These are phyloP conservation scores for Triops cancriformis DNA, from an alignment of 1,140 invertebrate genomes.

Conservation along the genomic window DNA sequence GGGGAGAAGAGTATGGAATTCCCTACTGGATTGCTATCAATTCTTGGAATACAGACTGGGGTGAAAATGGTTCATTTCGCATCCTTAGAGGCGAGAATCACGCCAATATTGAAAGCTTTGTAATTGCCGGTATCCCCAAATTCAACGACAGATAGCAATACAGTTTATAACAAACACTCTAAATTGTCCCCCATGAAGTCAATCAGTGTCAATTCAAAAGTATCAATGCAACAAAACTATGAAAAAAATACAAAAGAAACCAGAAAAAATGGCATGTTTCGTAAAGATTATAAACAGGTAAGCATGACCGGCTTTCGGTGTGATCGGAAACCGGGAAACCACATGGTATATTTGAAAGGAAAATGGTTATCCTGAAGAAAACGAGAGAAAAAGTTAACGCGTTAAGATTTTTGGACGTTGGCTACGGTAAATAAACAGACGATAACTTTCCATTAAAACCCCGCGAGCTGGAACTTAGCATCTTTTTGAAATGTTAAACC, in stretches of 20 bases:
- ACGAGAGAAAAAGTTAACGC: no score
- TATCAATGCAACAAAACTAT: no score
- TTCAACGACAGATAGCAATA: background rate
- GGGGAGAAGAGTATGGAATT: slow-evolving; percentile 62
- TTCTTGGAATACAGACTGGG: slow-evolving; percentile 83
- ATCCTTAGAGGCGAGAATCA: slow-evolving; percentile 71
- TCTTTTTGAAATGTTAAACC: no score
- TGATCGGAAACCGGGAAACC: no score
- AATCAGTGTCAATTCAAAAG: no score
- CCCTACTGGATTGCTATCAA: slow-evolving; percentile 60
- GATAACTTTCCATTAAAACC: background rate
- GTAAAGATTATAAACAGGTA: no score
- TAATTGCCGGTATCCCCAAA: slow-evolving; percentile 48
- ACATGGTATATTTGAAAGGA: no score
- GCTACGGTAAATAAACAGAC: background rate
- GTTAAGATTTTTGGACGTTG: no score
- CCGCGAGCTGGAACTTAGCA: background rate
- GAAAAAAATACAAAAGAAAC: no score
- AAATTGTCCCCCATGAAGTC: background rate
- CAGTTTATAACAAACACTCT: background rate
- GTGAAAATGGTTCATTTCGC: slow-evolving; percentile 74
- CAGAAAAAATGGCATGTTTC: no score
- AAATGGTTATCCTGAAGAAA: no score
- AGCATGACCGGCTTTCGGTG: no score
- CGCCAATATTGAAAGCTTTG: slow-evolving; percentile 75